Conservation (phyloP, 37 sponge, comb jelly and placozoan genomes). For the Aplysina aerophoba region DNA sequence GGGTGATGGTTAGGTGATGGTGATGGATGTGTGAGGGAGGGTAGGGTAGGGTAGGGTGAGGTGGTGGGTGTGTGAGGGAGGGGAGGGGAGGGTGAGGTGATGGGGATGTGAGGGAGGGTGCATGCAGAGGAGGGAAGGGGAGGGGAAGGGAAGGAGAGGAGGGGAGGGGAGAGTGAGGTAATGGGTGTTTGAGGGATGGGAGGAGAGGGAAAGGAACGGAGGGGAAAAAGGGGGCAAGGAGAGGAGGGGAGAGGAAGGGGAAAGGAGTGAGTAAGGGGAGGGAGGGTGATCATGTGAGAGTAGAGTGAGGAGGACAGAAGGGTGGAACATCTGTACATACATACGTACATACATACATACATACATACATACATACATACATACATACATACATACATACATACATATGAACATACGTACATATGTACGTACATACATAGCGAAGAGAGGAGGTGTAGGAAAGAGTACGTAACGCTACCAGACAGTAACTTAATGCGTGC, state of each 20-base stretch:
- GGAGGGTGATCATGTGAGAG: too few relatives aligned
- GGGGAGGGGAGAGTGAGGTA: too few relatives aligned
- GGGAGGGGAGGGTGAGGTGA: neutral
- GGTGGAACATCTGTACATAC: too few relatives aligned
- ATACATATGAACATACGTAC: neutral
- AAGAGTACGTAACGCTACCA: neutral
- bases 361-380: too few relatives aligned
- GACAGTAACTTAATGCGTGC: neutral
- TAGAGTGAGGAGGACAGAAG: too few relatives aligned
- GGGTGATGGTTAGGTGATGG: neutral
- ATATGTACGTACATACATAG: neutral
- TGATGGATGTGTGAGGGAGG: neutral
- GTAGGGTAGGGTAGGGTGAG: neutral
- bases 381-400: neutral
- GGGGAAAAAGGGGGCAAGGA: too few relatives aligned
- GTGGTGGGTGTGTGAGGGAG: slow-evolving; percentile 11
- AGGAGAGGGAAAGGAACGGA: too few relatives aligned
- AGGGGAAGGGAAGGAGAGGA: too few relatives aligned
- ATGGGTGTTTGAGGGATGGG: too few relatives aligned
- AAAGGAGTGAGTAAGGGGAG: neutral
- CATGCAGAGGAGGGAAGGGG: too few relatives aligned
- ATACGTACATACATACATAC: too few relatives aligned
- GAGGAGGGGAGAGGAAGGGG: neutral
- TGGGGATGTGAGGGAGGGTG: neutral
- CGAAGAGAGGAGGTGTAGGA: neutral